Percentiles rank a stretch among this genome's conserved stretches.
phyloP scores from a whole-genome alignment of 2,113 vertebrate genomes.

The Megaceryle torquata region DNA sequence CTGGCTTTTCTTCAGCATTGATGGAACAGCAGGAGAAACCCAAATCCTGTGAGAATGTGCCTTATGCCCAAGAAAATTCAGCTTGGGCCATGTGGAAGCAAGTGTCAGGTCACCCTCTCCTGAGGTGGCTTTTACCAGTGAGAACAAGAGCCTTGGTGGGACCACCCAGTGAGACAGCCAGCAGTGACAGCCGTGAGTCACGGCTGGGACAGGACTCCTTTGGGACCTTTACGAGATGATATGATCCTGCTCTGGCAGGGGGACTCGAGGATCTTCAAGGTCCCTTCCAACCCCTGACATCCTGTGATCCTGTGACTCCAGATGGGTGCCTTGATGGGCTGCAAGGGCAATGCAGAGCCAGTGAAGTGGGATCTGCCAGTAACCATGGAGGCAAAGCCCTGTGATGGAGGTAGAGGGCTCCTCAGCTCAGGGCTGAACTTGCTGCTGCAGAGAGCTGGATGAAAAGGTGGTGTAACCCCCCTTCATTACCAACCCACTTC shows the following conservation, averaged over 20 bases:
- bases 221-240: too few species aligned
- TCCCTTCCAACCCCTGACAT: too few species aligned
- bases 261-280: too few species aligned
- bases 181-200: not conserved
- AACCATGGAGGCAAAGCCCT: not conserved
- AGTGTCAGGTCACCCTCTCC: not conserved
- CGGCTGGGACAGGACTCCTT: not conserved
- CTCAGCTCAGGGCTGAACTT: not conserved
- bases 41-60: not conserved
- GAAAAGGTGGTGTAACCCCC: not conserved
- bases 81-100: not conserved
- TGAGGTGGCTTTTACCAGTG: not conserved
- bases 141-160: not conserved
- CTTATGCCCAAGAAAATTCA: not conserved
- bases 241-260: too few species aligned
- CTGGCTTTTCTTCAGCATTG: not conserved
- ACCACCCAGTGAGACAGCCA: not conserved
- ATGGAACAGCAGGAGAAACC: not conserved
- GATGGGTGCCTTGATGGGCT: not conserved
- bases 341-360: rapidly evolving
- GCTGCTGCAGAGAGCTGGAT: not conserved
- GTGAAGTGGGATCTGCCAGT: not conserved
- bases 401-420: not conserved
- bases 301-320: too few species aligned
- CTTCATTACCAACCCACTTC: too few species aligned